A percentile compares a stretch with the other conserved stretches of the same genome.
phyloP scores from a whole-genome alignment of 2,113 vertebrate species.

The Limnothrissa miodon region DNA sequence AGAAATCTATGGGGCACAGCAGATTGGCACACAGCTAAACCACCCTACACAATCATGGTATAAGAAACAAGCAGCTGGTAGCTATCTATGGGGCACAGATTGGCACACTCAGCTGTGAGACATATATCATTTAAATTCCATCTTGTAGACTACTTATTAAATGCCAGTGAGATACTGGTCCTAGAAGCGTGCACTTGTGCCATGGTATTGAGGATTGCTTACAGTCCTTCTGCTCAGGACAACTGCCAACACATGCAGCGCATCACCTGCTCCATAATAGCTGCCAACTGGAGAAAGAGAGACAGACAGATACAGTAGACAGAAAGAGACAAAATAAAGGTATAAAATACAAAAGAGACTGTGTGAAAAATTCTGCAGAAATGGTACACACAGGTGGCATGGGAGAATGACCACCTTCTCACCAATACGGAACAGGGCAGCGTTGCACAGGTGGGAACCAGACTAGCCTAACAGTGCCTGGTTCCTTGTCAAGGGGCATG shows the following conservation, averaged over 20 bases:
- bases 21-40: no score
- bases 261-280: conserved; percentile 51
- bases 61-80: background rate
- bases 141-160: background rate
- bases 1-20: no score
- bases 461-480: background rate
- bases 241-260: conserved; percentile 37
- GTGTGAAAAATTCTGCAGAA: background rate
- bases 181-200: conserved; percentile 23
- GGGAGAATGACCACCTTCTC: background rate
- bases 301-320: conserved; percentile 1
- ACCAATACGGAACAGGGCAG: background rate
- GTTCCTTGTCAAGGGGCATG: background rate
- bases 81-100: background rate
- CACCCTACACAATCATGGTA: background rate
- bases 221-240: background rate
- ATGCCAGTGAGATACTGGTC: conserved; percentile 28
- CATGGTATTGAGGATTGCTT: background rate
- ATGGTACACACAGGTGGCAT: background rate
- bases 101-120: background rate
- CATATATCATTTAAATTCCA: background rate
- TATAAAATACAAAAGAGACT: background rate
- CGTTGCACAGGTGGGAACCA: background rate
- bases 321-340: background rate
- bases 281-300: background rate